A percentile compares a stretch with the other conserved stretches of the same genome.
These are phyloP conservation scores for Aplodontia rufa DNA, from an alignment of 2,113 vertebrate genomes.

Conservation along the genomic window DNA sequence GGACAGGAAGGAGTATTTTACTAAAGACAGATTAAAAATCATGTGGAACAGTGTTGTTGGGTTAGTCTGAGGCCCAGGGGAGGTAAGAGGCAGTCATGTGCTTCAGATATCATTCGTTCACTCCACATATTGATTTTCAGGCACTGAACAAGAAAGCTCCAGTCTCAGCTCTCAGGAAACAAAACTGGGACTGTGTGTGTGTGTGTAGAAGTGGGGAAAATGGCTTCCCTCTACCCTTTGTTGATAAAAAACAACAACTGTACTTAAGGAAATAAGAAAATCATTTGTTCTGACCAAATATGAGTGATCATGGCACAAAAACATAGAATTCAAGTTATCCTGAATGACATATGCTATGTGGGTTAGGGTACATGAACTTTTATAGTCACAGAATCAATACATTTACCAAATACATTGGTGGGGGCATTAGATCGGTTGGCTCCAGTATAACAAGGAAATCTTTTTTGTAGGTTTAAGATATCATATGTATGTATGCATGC, in stretches of 20 bases:
- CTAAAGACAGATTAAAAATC: background rate
- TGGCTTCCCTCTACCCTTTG: background rate
- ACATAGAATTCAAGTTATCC: background rate
- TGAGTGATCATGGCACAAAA: background rate
- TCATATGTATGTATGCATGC: background rate
- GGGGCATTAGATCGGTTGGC: background rate
- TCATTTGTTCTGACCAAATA: background rate
- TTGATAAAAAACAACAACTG: background rate
- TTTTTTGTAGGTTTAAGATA: background rate
- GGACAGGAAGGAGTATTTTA: constrained; percentile 10
- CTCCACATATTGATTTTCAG: background rate
- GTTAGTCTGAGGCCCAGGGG: background rate
- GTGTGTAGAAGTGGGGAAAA: background rate
- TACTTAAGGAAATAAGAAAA: background rate
- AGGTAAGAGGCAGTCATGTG: background rate
- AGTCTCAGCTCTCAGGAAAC: background rate
- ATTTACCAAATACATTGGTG: background rate
- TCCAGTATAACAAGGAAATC: background rate
- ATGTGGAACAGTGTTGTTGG: background rate
- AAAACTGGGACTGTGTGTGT: background rate
- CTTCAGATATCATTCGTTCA: background rate
- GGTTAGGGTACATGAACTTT: background rate
- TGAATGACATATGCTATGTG: background rate
- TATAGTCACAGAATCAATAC: background rate
- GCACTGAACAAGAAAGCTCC: background rate